A percentile compares a stretch with the other conserved stretches of the same genome.
These are phyloP conservation scores for Chaetodon auriga DNA, from an alignment of 2,113 vertebrate species.

Conservation along the genomic window DNA sequence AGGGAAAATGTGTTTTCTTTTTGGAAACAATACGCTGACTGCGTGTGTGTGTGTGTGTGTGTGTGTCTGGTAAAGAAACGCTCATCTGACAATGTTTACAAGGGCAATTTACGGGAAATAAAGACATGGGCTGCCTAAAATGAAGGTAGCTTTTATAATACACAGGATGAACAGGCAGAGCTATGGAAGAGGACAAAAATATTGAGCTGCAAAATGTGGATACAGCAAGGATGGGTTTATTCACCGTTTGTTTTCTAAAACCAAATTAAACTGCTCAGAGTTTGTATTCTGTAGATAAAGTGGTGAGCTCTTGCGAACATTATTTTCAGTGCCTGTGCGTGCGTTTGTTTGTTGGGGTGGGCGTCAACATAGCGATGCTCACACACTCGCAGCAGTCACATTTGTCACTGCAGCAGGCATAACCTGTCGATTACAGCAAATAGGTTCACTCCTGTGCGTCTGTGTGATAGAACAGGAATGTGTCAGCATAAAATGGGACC, in stretches of 20 bases:
- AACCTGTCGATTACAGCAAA: slow-evolving; percentile 60
- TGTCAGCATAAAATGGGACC: slow-evolving; percentile 12
- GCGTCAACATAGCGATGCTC: slow-evolving; percentile 24
- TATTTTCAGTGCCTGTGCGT: not conserved
- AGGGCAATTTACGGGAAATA: slow-evolving; percentile 76
- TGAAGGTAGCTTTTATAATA: slow-evolving; percentile 45
- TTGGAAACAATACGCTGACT: slow-evolving; percentile 81
- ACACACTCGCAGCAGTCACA: slow-evolving; percentile 73
- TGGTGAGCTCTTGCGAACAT: not conserved
- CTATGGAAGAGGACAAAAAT: slow-evolving; percentile 22
- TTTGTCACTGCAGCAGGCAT: slow-evolving; percentile 72
- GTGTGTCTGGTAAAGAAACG: slow-evolving; percentile 66
- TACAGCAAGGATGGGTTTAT: slow-evolving; percentile 10
- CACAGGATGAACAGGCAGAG: slow-evolving; percentile 32
- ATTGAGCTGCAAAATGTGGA: slow-evolving; percentile 6
- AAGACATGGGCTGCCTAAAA: slow-evolving; percentile 60
- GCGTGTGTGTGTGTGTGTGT: slow-evolving; percentile 58
- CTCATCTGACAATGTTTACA: slow-evolving; percentile 75
- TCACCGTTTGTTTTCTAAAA: slow-evolving; percentile 7
- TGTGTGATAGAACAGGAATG: slow-evolving; percentile 13
- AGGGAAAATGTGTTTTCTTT: slow-evolving; percentile 84
- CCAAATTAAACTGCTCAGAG: slow-evolving; percentile 3
- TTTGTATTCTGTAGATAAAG: slow-evolving; percentile 8
- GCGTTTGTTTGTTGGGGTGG: not conserved
- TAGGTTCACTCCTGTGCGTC: slow-evolving; percentile 21